Conservation (phyloP, 2,888 invertebrate species). For the Sialis lutaria region DNA sequence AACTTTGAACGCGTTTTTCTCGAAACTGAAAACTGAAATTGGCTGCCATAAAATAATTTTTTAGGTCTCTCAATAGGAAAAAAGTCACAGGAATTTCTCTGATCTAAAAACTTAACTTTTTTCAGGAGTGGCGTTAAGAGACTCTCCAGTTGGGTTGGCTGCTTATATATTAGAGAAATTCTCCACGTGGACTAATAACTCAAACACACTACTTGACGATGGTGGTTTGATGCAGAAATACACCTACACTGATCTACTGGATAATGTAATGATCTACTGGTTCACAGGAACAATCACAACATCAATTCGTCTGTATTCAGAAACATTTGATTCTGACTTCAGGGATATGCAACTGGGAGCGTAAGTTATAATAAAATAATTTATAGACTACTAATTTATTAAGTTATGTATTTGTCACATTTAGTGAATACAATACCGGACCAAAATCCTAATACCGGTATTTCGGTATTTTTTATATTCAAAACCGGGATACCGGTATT, state of each 20-base stretch:
- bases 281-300: constrained; percentile 52
- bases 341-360: constrained; percentile 18
- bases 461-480: no score
- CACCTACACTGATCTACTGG: constrained; percentile 51
- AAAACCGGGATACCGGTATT: no score
- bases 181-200: constrained; percentile 49
- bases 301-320: constrained; percentile 57
- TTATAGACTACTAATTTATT: background rate
- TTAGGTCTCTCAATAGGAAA: no score
- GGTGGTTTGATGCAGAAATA: constrained; percentile 49
- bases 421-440: no score
- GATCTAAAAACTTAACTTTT: constrained; percentile 6
- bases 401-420: no score
- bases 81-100: no score
- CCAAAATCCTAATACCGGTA: no score
- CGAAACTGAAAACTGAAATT: no score
- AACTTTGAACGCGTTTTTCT: no score
- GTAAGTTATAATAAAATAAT: constrained; percentile 21
- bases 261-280: constrained; percentile 76
- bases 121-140: constrained; percentile 46
- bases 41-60: no score
- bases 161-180: constrained; percentile 86
- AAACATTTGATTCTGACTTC: constrained; percentile 28
- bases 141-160: constrained; percentile 72
- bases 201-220: constrained; percentile 31